Conservation (phyloP, 2,888 invertebrate species). For the Bombyx huttoni region DNA sequence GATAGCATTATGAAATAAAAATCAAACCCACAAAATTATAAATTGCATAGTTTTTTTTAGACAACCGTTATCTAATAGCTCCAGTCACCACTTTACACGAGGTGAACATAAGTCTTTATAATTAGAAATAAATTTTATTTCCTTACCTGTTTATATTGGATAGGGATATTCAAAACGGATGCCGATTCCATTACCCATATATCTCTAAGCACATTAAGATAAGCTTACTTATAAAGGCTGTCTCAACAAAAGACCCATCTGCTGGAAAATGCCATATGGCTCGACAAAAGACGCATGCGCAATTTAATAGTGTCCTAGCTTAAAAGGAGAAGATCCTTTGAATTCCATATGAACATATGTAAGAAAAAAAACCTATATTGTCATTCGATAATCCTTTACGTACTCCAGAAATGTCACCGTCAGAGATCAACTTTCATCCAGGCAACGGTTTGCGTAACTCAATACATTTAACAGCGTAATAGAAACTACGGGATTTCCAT, state of each 20-base stretch:
- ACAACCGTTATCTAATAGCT: no score
- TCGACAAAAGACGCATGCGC: slow-evolving; percentile 63
- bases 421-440: slow-evolving; percentile 67
- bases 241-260: slow-evolving; percentile 56
- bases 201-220: slow-evolving; percentile 22
- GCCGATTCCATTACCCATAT: slow-evolving; percentile 12
- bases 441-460: slow-evolving; percentile 68
- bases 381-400: slow-evolving; percentile 71
- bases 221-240: slow-evolving; percentile 36
- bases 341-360: slow-evolving; percentile 43
- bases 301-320: slow-evolving; percentile 68
- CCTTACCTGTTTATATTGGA: not conserved
- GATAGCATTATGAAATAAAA: no score
- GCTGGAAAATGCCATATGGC: slow-evolving; percentile 64
- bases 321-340: slow-evolving; percentile 43
- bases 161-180: not conserved
- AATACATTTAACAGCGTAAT: slow-evolving; percentile 41
- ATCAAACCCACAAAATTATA: no score
- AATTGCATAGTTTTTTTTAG: no score
- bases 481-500: slow-evolving; percentile 9
- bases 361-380: slow-evolving; percentile 54
- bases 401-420: slow-evolving; percentile 64
- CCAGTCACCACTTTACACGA: no score
- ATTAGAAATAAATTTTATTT: not conserved
- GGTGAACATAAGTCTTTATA: no score